Evolutionary conservation across 2,797 vertebrate species (phyloP), one percentile per base, ranked within the genome.

Genomic region (Cryptoprocta ferox): DNA sequence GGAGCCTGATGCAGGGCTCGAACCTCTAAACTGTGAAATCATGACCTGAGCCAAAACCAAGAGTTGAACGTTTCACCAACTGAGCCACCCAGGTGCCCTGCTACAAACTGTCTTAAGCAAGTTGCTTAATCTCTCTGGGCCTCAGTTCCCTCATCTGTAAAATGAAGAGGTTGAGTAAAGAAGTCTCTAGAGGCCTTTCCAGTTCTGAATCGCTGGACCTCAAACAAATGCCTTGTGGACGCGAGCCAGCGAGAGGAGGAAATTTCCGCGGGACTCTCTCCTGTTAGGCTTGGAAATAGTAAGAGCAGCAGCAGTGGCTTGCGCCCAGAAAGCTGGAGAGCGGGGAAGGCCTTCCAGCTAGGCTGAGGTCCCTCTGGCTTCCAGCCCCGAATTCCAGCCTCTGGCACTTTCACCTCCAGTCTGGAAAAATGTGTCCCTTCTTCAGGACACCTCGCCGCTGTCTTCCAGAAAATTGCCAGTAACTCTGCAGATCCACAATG

Each of bases 111-210:
- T 82, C 24, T 30, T 35, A 28, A 71, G 35, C n/a, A 82, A 68
- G 48, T 73, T 35, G 70, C 32, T 79, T 93, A 26, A 79, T 78
- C 28, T 71, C 42, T 59, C 37, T 56, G 42, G 56, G 53, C 24
- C 93, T 96, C 80, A 32, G 82, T 81, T 91, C 91, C 59, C 92
- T 78, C 21, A 39, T 39, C 42, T 93, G 61, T 84, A 73, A 93
- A 94, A 84, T 26, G 16, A 91, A 93, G 37, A 79, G 87, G n/a
- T n/a, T 56, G 48, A 35, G 50, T 56, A 56, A 82, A 32, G 68
- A 45, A 63, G 45, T 83, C 70, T n/a, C 39, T 45, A 50, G 73
- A 56, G 39, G 61, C 5, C 48, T 95, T 95, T 91, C 76, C 24
- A 19, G 53, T 89, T 85, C 39, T 59, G 45, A 70, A 85, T 81